Evolutionary conservation across 2,888 invertebrate genomes (phyloP).

Genomic region (Eupsilia transversa): DNA sequence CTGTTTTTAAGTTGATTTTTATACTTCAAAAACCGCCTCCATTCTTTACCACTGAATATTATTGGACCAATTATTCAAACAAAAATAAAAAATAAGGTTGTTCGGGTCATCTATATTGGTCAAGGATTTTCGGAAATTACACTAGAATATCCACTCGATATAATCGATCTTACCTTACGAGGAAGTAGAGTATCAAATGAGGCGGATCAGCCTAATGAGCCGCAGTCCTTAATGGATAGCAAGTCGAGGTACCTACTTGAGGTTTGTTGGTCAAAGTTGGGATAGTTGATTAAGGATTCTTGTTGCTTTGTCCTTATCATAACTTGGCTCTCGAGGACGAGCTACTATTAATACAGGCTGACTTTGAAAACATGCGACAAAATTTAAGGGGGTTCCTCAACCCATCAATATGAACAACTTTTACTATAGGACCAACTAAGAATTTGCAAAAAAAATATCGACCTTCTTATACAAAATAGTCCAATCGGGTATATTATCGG

Average conservation of each 20-base stretch:
- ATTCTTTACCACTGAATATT: background rate
- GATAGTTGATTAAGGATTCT: constrained; percentile 11
- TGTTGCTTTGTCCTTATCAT: constrained; percentile 13
- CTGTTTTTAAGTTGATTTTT: background rate
- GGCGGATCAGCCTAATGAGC: constrained; percentile 36
- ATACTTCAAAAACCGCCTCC: background rate
- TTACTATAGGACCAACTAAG: too few species aligned
- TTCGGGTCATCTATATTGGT: constrained; percentile 6
- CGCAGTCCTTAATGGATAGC: constrained; percentile 35
- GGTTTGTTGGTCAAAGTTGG: constrained; percentile 16
- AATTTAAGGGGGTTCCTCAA: too few species aligned
- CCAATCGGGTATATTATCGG: too few species aligned
- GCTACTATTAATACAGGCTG: too few species aligned
- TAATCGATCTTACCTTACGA: constrained; percentile 40
- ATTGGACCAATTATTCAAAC: background rate
- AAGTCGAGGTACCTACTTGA: constrained; percentile 4
- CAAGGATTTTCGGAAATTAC: constrained; percentile 25
- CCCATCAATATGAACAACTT: too few species aligned
- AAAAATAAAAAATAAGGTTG: background rate
- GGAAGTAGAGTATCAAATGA: constrained; percentile 45
- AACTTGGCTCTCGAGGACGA: background rate
- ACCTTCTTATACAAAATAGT: too few species aligned
- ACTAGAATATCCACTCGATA: constrained; percentile 26
- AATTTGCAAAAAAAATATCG: too few species aligned
- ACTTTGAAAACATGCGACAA: too few species aligned